Base-by-base conservation (phyloP, 2,888 invertebrate species). In the Volucella bombylans region DNA sequence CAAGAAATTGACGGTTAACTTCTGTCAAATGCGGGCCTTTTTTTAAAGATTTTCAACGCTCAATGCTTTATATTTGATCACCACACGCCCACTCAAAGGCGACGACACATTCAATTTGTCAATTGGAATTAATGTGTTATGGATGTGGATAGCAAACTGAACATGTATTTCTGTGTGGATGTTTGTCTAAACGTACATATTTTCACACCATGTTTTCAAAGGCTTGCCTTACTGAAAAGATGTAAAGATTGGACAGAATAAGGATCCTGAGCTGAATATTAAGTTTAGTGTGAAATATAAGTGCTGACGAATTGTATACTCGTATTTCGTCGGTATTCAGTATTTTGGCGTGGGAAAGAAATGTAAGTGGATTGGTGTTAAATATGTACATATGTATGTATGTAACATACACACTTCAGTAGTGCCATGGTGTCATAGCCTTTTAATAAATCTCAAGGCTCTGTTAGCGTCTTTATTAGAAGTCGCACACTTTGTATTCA, bases 21-120 rank as follows among this genome's bases (percentile, higher is more conserved):
- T 65, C 74, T 83, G 82, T 73, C 68, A 62, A 62, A 73, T 23
- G 68, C 73, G 23, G 62, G 31, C 14, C 14, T 8, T 47, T 23
- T n/a, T 67, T 52, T 49, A 11, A 18, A 31, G 55, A 49, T 47
- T 62, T 41, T 55, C 52, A 62, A 43, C 38, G 62, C 38, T 67
- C 15, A 61, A 49, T 38, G 80, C 47, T 74, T 67, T 47, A 76
- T 38, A 65, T 64, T 55, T 52, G 64, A 64, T 79, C 49, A 12
- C 54, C 18, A 55, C 72, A 72, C 78, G 71, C 82, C 77, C 77
- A 72, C 82, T 77, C 41, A 68, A 52, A 61, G 59, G 59, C 61
- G 79, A 72, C 79, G 65, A 78, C 77, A 57, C 77, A 82, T 73
- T 77, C 78, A 82, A 82, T 82, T 82, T 82, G 82, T 78, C 82